Percentiles rank a stretch among this genome's conserved stretches.
Conservation (phyloP, 2,888 invertebrate genomes). For the Troides aeacus region DNA sequence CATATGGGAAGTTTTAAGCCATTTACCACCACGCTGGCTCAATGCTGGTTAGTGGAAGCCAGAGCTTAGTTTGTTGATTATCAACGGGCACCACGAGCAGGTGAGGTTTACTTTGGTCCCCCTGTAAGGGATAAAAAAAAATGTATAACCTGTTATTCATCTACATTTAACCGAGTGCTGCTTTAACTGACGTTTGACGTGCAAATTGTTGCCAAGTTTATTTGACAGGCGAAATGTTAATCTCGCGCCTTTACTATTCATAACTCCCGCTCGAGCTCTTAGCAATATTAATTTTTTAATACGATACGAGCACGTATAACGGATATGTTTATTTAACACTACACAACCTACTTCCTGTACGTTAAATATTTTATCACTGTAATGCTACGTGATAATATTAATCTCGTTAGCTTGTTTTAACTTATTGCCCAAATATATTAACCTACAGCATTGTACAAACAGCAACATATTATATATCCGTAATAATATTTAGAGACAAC, state of each 20-base stretch:
- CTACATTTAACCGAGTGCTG: not conserved
- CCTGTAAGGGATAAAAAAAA: too few relatives aligned
- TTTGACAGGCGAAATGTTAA: slow-evolving; percentile 10
- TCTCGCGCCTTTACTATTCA: slow-evolving; percentile 12
- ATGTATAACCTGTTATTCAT: too few relatives aligned
- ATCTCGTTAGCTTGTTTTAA: not conserved
- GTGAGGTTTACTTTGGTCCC: too few relatives aligned
- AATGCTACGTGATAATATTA: not conserved
- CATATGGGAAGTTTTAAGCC: too few relatives aligned
- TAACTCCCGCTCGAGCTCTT: slow-evolving; percentile 11
- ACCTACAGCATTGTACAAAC: too few relatives aligned
- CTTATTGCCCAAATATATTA: not conserved
- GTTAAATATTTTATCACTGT: not conserved
- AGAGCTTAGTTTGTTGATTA: too few relatives aligned
- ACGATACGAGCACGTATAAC: not conserved
- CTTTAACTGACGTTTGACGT: not conserved
- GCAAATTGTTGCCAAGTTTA: not conserved
- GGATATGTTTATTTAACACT: not conserved
- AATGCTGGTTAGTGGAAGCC: too few relatives aligned
- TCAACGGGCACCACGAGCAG: too few relatives aligned
- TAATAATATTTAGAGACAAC: too few relatives aligned
- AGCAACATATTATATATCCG: too few relatives aligned
- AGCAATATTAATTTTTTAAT: slow-evolving; percentile 14
- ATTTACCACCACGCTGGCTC: too few relatives aligned
- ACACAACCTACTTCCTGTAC: not conserved